phyloP scores from a whole-genome alignment of 2,888 invertebrate genomes.

The Aspidiotus rigidus region DNA sequence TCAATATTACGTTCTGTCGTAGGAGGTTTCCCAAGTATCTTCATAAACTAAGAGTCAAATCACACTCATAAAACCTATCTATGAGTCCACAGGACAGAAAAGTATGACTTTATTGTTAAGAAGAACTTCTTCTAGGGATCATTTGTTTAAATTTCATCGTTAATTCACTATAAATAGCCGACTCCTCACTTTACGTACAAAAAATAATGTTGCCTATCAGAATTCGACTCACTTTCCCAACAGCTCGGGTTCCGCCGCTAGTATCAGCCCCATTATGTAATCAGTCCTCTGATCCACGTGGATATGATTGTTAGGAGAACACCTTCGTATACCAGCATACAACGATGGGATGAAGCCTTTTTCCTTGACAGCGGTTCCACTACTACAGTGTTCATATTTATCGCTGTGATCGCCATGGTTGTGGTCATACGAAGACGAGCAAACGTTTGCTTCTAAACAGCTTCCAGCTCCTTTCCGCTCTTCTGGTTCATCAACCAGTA shows the following conservation, averaged over 20 bases:
- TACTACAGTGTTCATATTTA: neutral
- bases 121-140: no score
- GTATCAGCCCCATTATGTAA: conserved; percentile 77
- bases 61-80: no score
- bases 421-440: neutral
- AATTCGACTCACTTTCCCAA: conserved; percentile 57
- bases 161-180: no score
- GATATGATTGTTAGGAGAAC: conserved; percentile 75
- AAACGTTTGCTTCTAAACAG: neutral
- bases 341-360: conserved; percentile 80
- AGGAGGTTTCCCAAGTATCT: no score
- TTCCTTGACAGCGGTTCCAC: conserved; percentile 53
- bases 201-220: neutral
- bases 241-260: conserved; percentile 82
- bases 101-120: no score
- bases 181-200: no score
- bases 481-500: conserved; percentile 67
- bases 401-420: neutral
- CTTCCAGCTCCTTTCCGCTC: conserved; percentile 18
- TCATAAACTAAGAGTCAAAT: no score
- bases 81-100: no score
- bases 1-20: no score
- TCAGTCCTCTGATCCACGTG: conserved; percentile 81
- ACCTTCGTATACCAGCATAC: conserved; percentile 77
- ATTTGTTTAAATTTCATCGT: no score